phyloP scores from a whole-genome alignment of 2,888 invertebrate species.

The Dolomedes plantarius region DNA sequence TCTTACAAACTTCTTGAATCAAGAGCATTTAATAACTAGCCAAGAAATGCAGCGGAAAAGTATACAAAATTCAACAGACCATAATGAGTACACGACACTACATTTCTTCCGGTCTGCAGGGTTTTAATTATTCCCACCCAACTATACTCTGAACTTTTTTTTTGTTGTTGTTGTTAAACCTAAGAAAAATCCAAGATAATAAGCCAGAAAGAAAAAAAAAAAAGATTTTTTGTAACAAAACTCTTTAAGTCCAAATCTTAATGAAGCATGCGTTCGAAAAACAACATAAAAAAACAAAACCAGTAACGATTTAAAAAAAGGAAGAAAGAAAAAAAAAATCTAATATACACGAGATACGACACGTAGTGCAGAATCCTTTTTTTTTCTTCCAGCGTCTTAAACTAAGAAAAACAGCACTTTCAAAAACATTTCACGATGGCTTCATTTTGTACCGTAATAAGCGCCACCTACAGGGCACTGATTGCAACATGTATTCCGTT shows the following conservation, averaged over 20 bases:
- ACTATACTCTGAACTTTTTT: too few species aligned
- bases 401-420: too few species aligned
- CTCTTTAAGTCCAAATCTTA: not conserved
- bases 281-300: not conserved
- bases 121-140: not conserved
- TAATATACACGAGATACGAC: not conserved
- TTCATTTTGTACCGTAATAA: not conserved
- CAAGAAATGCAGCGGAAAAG: too few species aligned
- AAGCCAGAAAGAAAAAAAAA: too few species aligned
- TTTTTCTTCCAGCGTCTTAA: too few species aligned
- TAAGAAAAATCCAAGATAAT: too few species aligned
- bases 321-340: not conserved
- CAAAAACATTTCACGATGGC: too few species aligned
- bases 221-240: not conserved
- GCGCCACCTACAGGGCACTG: not conserved
- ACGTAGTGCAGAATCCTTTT: not conserved
- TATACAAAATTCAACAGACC: not conserved
- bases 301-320: not conserved
- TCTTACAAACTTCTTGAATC: too few species aligned
- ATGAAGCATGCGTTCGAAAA: not conserved
- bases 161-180: too few species aligned
- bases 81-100: not conserved
- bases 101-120: not conserved
- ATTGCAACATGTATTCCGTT: not conserved
- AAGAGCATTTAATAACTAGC: too few species aligned